These are phyloP conservation scores for Dicyrtomina minuta DNA, from an alignment of 2,888 invertebrate genomes.

Conservation along the genomic window DNA sequence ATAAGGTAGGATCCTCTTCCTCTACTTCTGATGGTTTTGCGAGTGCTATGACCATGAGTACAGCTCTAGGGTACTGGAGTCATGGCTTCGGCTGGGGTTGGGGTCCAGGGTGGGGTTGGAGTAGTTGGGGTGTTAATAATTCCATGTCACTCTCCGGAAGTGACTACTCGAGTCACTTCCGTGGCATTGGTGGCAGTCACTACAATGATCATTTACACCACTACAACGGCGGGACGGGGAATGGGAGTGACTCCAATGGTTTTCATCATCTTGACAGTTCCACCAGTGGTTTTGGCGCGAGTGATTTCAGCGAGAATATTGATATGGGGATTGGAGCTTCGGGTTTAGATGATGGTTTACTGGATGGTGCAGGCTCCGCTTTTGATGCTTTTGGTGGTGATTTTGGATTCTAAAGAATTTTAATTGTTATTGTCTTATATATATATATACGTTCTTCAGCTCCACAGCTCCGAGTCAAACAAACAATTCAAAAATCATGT, in stretches of 20 bases:
- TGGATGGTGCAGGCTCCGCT: conserved; percentile 29
- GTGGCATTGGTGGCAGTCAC: background rate
- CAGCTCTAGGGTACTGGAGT: conserved; percentile 30
- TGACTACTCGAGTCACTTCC: conserved; percentile 16
- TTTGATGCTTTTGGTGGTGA: conserved; percentile 44
- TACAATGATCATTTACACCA: conserved; percentile 10
- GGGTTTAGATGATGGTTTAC: conserved; percentile 26
- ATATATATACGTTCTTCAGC: too few relatives aligned
- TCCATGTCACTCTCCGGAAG: background rate
- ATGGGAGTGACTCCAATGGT: conserved; percentile 7
- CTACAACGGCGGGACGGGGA: conserved; percentile 8
- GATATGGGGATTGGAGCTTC: conserved; percentile 28
- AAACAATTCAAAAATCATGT: background rate
- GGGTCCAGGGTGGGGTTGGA: conserved; percentile 34
- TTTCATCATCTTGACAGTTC: conserved; percentile 19
- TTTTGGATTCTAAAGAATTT: conserved; percentile 40
- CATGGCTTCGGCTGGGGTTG: conserved; percentile 35
- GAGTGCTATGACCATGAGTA: conserved; percentile 24
- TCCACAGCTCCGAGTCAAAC: too few relatives aligned
- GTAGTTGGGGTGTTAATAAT: background rate
- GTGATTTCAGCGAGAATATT: conserved; percentile 27
- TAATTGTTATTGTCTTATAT: too few relatives aligned
- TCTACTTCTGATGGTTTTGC: conserved; percentile 9
- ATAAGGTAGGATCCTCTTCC: background rate
- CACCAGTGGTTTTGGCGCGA: conserved; percentile 18